Base-by-base conservation (phyloP, 2,113 vertebrate species). In the Balaeniceps rex region DNA sequence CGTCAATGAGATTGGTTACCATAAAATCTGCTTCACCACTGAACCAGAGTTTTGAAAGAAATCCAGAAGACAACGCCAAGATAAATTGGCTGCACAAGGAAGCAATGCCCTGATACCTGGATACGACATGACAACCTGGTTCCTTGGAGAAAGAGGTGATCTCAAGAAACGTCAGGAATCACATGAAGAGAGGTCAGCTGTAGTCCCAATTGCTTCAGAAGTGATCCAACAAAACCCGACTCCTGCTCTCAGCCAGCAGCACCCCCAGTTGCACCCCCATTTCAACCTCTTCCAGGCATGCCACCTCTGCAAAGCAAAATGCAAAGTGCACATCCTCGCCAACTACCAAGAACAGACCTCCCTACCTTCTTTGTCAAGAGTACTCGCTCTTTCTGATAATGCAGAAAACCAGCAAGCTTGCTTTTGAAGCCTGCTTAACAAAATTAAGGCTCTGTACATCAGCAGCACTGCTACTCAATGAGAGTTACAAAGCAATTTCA, bases 161-260 rank as follows among this genome's bases (percentile, higher is more conserved):
- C 87, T 40, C 5, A 1, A 84, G 17, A 6, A 60, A 10, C 33
- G 4, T 3, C n/a, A 21, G 55, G 11, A 25, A 28, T 3, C 6
- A 3, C 36, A 14, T 2, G 3, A 4, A 17, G 38, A 33, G 23
- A 66, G 55, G 36, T 9, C 66, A 85, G 33, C 61, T 44, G 23
- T 4, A 72, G 17, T 6, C 18, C 57, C 46, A 13, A 0, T 0
- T 0, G 3, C 34, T 24, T 14, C 4, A 0, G 0, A 19, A 46
- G 11, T 2, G 51, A 91, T 8, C 57, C 65, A 22, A n/a, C 9
- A 26, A 42, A 71, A 18, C 2, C 24, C 2, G 31, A 11, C 17
- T 46, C 38, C 69, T 4, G 80, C 76, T 46, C 52, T 5, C 25
- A 33, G 88, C 8, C 61, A 76, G 57, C 80, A 72, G 77, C 84